Conservation (phyloP, 2,888 invertebrate species). For the Coleophora deauratella region DNA sequence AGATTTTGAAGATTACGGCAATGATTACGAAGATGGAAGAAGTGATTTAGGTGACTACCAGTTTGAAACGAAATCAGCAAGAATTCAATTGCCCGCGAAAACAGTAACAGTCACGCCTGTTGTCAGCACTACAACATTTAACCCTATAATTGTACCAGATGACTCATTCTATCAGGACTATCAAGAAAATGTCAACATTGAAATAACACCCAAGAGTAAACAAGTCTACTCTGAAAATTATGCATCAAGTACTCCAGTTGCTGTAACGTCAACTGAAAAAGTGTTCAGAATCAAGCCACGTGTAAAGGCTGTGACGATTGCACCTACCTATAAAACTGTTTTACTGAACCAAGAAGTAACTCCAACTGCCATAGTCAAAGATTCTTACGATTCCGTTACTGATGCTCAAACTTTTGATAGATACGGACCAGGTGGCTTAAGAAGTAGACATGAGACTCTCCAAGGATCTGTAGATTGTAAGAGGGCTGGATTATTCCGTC, state of each 20-base stretch:
- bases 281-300: conserved; percentile 45
- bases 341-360: conserved; percentile 49
- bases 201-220: conserved; percentile 35
- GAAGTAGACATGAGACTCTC: conserved; percentile 73
- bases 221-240: conserved; percentile 34
- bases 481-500: conserved; percentile 77
- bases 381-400: conserved; percentile 29
- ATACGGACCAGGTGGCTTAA: conserved; percentile 76
- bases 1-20: conserved; percentile 40
- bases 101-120: conserved; percentile 37
- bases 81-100: conserved; percentile 23
- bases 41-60: conserved; percentile 22
- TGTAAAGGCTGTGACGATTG: conserved; percentile 50
- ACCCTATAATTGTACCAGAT: conserved; percentile 67
- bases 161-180: conserved; percentile 65
- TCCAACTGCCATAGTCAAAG: conserved; percentile 28
- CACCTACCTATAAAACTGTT: conserved; percentile 58
- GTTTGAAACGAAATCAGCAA: conserved; percentile 39
- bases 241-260: conserved; percentile 43
- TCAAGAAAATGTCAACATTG: conserved; percentile 38
- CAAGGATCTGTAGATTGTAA: conserved; percentile 77
- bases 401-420: conserved; percentile 71
- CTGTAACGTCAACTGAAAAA: conserved; percentile 42
- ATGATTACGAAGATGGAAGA: conserved; percentile 37
- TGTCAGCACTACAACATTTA: conserved; percentile 46